Conservation (phyloP, 2,113 vertebrate genomes). For the Daboia siamensis region DNA sequence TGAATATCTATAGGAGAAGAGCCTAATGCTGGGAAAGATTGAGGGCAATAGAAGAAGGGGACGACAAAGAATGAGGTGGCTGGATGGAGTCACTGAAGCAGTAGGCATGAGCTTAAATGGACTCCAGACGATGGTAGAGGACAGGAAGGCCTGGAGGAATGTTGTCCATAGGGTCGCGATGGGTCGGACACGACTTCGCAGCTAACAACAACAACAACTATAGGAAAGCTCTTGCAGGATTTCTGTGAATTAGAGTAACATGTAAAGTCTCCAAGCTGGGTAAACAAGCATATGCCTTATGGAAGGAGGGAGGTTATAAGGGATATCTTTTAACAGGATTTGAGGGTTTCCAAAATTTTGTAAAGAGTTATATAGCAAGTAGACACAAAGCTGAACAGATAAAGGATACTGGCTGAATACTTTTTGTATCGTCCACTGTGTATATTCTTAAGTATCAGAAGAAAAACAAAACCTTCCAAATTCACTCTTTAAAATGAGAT, state of each 20-base stretch:
- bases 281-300: not conserved
- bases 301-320: not conserved
- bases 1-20: not conserved
- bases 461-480: not conserved
- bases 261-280: not conserved
- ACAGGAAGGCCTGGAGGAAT: too few relatives aligned
- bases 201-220: too few relatives aligned
- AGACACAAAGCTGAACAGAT: conserved; percentile 4
- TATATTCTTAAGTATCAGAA: not conserved
- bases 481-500: conserved; percentile 59
- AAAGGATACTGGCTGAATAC: conserved; percentile 1
- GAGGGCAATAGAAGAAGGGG: too few relatives aligned
- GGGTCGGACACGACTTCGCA: too few relatives aligned
- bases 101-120: too few relatives aligned
- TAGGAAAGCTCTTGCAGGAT: not conserved
- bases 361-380: not conserved
- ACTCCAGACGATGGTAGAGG: too few relatives aligned
- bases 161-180: too few relatives aligned
- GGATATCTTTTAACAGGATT: not conserved
- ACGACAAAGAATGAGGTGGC: too few relatives aligned
- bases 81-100: too few relatives aligned
- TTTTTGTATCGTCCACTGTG: not conserved
- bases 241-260: not conserved
- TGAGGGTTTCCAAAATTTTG: not conserved
- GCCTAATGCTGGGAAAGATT: too few relatives aligned